A percentile compares a stretch with the other conserved stretches of the same genome.
Conservation (phyloP, 2,888 invertebrate species). For the Drosophila setosimentum region DNA sequence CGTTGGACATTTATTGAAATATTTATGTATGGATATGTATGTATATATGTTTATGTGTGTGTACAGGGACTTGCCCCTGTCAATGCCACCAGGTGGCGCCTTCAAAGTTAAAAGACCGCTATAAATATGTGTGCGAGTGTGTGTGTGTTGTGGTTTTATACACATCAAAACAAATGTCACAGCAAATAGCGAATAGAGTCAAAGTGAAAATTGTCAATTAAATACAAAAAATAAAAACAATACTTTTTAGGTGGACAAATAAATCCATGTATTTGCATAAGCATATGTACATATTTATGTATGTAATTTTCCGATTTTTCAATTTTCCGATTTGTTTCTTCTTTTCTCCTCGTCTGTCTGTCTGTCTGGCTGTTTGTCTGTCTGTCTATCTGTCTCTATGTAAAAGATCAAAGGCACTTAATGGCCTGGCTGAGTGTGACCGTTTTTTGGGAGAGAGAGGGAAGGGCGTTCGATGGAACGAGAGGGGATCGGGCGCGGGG, state of each 20-base stretch:
- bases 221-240: constrained; percentile 46
- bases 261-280: background rate
- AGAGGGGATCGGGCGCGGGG: background rate
- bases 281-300: background rate
- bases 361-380: too few relatives aligned
- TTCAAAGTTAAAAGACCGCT: constrained; percentile 37
- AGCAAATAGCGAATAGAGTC: constrained; percentile 61
- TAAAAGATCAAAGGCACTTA: constrained; percentile 80
- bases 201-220: constrained; percentile 79
- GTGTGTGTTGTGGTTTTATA: constrained; percentile 44
- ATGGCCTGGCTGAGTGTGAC: constrained; percentile 60
- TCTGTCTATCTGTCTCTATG: constrained; percentile 33
- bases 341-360: background rate
- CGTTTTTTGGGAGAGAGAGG: constrained; percentile 9
- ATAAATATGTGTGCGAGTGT: background rate
- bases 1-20: constrained; percentile 21
- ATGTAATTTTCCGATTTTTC: constrained; percentile 27
- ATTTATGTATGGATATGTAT: constrained; percentile 1
- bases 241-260: background rate
- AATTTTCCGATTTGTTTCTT: constrained; percentile 58
- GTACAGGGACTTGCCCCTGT: constrained; percentile 9
- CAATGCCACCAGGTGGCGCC: constrained; percentile 50
- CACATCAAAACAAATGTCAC: constrained; percentile 76
- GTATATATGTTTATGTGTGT: too few relatives aligned
- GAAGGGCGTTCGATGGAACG: background rate